Conservation (phyloP, 2,888 invertebrate genomes). For the Xestia ashworthii region DNA sequence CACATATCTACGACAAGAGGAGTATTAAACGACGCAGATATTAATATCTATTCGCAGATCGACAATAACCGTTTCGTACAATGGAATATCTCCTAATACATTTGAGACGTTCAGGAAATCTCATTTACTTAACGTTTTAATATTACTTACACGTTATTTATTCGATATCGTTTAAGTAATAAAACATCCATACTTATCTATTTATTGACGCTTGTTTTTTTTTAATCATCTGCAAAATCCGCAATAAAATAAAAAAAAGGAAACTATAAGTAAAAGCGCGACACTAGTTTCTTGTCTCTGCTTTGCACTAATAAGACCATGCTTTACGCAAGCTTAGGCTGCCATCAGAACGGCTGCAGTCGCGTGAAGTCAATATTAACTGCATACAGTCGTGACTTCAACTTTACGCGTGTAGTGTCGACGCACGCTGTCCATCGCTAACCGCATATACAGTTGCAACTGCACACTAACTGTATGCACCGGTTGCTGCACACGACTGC, state of each 20-base stretch:
- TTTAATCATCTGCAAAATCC: neutral
- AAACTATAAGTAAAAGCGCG: neutral
- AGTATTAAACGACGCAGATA: constrained; percentile 39
- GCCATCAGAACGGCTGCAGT: too few species aligned
- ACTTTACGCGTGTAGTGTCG: too few species aligned
- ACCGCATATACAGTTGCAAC: too few species aligned
- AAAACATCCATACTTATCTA: constrained; percentile 22
- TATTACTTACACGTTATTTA: constrained; percentile 53
- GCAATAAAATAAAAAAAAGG: neutral
- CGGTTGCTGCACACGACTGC: too few species aligned
- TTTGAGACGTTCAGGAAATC: constrained; percentile 59
- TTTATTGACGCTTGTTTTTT: neutral
- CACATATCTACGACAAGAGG: constrained; percentile 25
- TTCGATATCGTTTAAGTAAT: constrained; percentile 31
- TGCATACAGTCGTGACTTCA: too few species aligned
- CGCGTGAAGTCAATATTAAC: too few species aligned
- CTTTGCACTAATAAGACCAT: neutral
- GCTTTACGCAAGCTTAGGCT: neutral
- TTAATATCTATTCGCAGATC: constrained; percentile 54
- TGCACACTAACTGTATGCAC: too few species aligned
- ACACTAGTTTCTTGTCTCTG: neutral
- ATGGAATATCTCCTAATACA: constrained; percentile 45
- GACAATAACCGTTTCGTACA: constrained; percentile 52
- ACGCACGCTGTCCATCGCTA: too few species aligned
- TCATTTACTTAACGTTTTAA: constrained; percentile 58